Percentiles rank a stretch among this genome's conserved stretches.
phyloP scores from a whole-genome alignment of 2,888 invertebrate species.

The Microplitis manilae region DNA sequence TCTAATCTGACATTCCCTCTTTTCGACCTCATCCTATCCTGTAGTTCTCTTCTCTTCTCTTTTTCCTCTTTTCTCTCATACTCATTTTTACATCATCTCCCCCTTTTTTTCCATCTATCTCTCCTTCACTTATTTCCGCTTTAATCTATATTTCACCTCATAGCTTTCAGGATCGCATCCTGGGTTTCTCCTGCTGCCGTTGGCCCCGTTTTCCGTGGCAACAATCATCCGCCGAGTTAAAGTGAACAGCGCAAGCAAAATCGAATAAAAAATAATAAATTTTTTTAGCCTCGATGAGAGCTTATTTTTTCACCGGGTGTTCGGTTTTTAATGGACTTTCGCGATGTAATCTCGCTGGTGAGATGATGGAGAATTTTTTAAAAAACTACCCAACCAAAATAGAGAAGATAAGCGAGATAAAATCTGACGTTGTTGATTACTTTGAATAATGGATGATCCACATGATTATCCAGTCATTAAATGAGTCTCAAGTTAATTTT shows the following conservation, averaged over 20 bases:
- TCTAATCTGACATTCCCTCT: conserved; percentile 24
- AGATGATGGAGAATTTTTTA: conserved; percentile 4
- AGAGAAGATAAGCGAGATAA: conserved; percentile 4
- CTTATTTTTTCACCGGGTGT: conserved; percentile 33
- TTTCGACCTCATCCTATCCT: neutral
- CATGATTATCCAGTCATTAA: neutral
- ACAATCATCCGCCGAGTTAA: conserved; percentile 16
- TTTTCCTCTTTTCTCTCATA: neutral
- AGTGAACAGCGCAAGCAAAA: conserved; percentile 17
- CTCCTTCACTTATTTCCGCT: conserved; percentile 21
- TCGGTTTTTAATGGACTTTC: conserved; percentile 31
- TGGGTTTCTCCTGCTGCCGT: neutral
- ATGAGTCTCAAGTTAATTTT: neutral
- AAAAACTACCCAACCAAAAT: neutral
- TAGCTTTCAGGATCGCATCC: conserved; percentile 16
- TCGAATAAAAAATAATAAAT: conserved; percentile 23
- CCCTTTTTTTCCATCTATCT: neutral
- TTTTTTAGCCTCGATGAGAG: conserved; percentile 22
- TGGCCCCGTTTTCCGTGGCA: conserved; percentile 22
- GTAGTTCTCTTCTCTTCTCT: neutral
- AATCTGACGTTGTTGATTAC: conserved; percentile 9
- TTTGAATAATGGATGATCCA: conserved; percentile 1
- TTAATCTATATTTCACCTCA: conserved; percentile 25
- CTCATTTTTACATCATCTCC: neutral
- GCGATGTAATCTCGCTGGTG: conserved; percentile 28